phyloP scores from a whole-genome alignment of 2,797 vertebrate species.

The Lophotriccus pileatus region DNA sequence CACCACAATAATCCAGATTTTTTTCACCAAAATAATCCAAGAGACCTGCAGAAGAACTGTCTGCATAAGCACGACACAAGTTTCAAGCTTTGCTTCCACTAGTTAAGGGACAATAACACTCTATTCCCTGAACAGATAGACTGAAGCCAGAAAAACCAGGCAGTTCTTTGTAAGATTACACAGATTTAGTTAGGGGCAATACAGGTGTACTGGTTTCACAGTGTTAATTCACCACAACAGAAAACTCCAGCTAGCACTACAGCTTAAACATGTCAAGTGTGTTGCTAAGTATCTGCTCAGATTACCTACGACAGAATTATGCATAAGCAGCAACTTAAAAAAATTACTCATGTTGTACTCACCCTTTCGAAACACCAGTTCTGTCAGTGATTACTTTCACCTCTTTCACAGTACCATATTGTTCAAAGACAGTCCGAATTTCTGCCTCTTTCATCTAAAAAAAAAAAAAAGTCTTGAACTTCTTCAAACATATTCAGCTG shows the following conservation, averaged over 20 bases:
- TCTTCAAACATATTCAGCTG: not conserved
- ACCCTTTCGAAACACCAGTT: slow-evolving; percentile 94
- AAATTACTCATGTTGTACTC: slow-evolving; percentile 41
- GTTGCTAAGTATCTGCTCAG: not conserved
- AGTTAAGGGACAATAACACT: not conserved
- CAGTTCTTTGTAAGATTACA: not conserved
- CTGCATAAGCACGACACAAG: not conserved
- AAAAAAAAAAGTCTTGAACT: not conserved
- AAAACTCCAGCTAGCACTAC: not conserved
- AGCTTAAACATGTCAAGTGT: not conserved
- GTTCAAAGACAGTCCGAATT: slow-evolving; percentile 87
- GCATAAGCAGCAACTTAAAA: not conserved
- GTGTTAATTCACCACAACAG: not conserved
- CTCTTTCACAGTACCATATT: slow-evolving; percentile 88
- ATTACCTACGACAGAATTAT: not conserved
- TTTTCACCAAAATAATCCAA: not conserved
- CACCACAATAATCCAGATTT: not conserved
- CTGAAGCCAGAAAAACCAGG: not conserved
- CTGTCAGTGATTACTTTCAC: slow-evolving; percentile 95
- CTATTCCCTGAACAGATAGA: not conserved
- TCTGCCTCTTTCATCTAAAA: slow-evolving; percentile 89
- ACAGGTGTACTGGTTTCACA: not conserved
- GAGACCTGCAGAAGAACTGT: not conserved
- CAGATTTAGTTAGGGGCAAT: not conserved
- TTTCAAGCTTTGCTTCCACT: not conserved